Base-by-base conservation (phyloP, 2,888 invertebrate species). In the Clistopyga incitator region DNA sequence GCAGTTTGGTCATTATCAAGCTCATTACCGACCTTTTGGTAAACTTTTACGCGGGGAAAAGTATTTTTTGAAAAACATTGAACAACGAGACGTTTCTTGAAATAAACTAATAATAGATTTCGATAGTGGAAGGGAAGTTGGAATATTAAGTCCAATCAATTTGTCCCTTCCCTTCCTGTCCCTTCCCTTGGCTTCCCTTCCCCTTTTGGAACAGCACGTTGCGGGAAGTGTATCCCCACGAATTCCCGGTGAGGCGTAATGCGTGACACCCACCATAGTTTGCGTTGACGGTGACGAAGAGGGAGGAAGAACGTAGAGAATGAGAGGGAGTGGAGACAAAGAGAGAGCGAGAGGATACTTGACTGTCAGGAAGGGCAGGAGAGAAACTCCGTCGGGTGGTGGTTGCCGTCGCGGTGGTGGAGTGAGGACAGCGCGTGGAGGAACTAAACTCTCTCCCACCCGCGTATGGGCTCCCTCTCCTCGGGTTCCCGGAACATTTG, bases 81-180 rank as follows among this genome's bases (percentile, higher is more conserved):
- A 2, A 2, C 29, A 29, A 29, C 3, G 29, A 29, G 29, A 4
- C 10, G 38, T 38, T 38, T 38, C 10, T 10, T 38, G 10, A 38
- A 38, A 38, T 10, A 38, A 38, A 6, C 38, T 10, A 2, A 38
- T 38, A 0, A 10, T 1, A 8, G 10, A 10, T 2, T 38, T 10
- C 1, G 10, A 8, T 38, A 10, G 10, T 10, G 38, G 8, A 38
- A 38, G 38, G 38, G 38, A 38, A 38, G 38, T 6, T 38, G 10
- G 10, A 38, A 0, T 1, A 38, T 38, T 38, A 10, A 8, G 38
- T 10, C 20, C 20, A 54, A 54, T 56, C 64, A 77, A 71, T 56
- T 72, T 42, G 86, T 50, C 54, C 45, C 87, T 88, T 89, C 89
- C 89, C 88, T 13, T 50, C 50, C 89, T 87, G 86, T 88, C 89